Base-by-base conservation (phyloP, 2,888 invertebrate species). In the Sesia bembeciformis region DNA sequence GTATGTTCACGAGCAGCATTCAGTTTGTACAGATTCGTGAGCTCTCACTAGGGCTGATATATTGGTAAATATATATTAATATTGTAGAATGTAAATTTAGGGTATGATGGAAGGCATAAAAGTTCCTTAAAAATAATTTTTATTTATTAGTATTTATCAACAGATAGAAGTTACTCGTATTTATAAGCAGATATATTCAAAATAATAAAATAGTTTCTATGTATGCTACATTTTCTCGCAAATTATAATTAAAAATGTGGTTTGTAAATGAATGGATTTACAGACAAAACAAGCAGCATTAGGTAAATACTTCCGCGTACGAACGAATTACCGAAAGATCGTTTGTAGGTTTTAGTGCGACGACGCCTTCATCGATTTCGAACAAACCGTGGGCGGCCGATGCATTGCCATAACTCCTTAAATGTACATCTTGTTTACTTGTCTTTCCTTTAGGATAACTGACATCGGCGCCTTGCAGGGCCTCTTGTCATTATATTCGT, bases 311-410 rank as follows among this genome's bases (percentile, higher is more conserved):
- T 87, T 87, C 88, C 87, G 85, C 66, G 79, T 80, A 75, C 67
- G 71, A 69, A 75, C 71, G 74, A 80, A 78, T 79, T 76, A 76
- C 74, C 79, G 68, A 84, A 84, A 79, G 73, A 77, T 77, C 69
- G 71, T 78, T 55, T 82, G 75, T 78, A 76, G 76, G 68, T 76
- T 76, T 77, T 83, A 78, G 77, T 81, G 78, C 78, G 68, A 39
- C 71, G 75, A 81, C 79, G 82, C 81, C 81, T 82, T 68, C 78
- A 64, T 78, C 75, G 71, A 75, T 81, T 74, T 72, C 68, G 76
- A 75, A 73, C 72, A 71, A 70, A 69, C 73, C 77, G 86, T 85
- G 78, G 88, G 88, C 81, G 83, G 80, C 68, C 84, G 81, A 82
- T 84, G 85, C 85, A 86, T 82, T 84, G 77, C 73, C 80, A 62